Evolutionary conservation across 30 jellyfish, hydroid and myxozoan species (phyloP).

Genomic region (Sanderia malayensis): DNA sequence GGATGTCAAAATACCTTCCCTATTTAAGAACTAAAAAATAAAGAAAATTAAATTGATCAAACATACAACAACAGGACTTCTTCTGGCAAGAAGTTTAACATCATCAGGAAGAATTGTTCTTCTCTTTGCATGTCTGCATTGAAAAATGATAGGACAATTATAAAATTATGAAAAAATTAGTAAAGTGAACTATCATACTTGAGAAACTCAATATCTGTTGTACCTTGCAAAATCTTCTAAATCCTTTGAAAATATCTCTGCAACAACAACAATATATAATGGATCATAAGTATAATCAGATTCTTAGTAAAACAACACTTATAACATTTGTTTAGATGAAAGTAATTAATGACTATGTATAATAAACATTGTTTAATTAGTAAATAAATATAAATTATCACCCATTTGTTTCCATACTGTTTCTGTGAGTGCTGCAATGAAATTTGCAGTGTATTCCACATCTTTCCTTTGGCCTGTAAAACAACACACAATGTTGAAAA

Average conservation of each 20-base stretch:
- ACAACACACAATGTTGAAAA: neutral
- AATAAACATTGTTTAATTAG: too few species aligned
- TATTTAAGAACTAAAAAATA: neutral
- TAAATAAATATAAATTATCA: neutral
- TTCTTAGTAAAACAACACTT: neutral
- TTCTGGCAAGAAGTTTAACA: constrained; percentile 9
- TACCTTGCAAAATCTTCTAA: constrained; percentile 8
- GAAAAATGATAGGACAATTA: neutral
- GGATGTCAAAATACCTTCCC: neutral
- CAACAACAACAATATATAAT: neutral
- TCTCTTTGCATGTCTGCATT: constrained; percentile 15
- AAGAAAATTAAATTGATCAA: neutral
- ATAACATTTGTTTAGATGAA: neutral
- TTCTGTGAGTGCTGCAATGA: constrained; percentile 13
- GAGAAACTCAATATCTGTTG: neutral
- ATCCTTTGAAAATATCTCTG: neutral
- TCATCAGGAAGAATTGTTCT: constrained; percentile 15
- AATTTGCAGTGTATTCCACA: neutral
- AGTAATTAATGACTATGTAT: neutral
- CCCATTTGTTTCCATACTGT: constrained; percentile 21
- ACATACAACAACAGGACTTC: constrained; percentile 19
- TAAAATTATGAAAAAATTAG: too few species aligned
- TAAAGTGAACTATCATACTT: neutral
- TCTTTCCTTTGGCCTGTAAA: neutral
- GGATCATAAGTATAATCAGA: neutral